Base-by-base conservation (phyloP, 2,113 vertebrate genomes). In the Tragelaphus strepsiceros region DNA sequence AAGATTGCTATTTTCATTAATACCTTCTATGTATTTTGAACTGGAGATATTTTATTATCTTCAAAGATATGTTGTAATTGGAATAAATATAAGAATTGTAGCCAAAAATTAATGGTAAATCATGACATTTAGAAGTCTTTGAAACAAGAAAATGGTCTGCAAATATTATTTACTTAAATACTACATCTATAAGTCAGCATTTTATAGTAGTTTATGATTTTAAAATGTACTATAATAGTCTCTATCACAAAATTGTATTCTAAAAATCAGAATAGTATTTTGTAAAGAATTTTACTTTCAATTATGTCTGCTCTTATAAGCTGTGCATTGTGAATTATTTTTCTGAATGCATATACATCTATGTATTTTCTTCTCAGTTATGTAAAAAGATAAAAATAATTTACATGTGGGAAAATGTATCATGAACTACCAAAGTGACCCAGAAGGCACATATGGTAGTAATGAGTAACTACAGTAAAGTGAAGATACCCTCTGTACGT, bases 51-150 rank as follows among this genome's bases (percentile, higher is more conserved):
- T 88, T 53, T 90, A 94, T 43, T 86, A 94, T 56, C n/a, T 87
- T 98, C 32, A 96, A 87, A 90, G 28, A 74, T 24, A 78, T 71
- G 3, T 51, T 94, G 35, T 53, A 94, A 91, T 14, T 88, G 17
- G 53, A 74, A 95, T 91, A 82, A 85, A 85, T 39, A 61, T 39
- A 78, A 46, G 12, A 61, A 90, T 59, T 95, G 5, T 92, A 49
- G 74, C 78, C 85, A 84, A 94, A 94, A 89, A 67, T 86, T 71
- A 87, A 67, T 67, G 17, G 32, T 90, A 96, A 94, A 81, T 77
- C 90, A 95, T 96, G 35, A n/a, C 26, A 90, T 83, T 82, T 95
- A 86, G 35, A 94, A 61, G 51, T 80, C 43, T n/a, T 22, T 92
- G 81, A 96, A 87, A 94, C 0, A 94, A 11, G 13, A 92, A 96